Evolutionary conservation across 2,113 vertebrate species (phyloP), one percentile per base, ranked within the genome.

Genomic region (Uropsilus gracilis): DNA sequence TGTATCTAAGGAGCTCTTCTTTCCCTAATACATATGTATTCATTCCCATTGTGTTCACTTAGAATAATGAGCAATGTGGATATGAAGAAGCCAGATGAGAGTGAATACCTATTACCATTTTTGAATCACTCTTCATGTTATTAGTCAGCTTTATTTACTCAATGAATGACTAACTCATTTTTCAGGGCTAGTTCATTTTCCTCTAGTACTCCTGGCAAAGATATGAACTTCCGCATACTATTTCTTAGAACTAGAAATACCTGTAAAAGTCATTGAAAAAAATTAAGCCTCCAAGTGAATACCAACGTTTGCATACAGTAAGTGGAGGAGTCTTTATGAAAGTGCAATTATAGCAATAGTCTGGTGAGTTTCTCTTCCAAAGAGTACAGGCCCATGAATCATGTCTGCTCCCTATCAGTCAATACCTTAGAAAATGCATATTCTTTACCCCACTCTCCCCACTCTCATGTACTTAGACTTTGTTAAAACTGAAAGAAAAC

Each of bases 11-110:
- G 95, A 76, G 20, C 20, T 72, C 59, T 95, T 66, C 75, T 94
- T 94, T 91, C 26, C 61, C 91, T 97, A 91, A 97, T 97, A 94
- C 95, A 97, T 97, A 95, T 97, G 94, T 94, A 97, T 97, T 93
- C 93, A 95, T 96, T 96, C 83, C 95, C 95, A 97, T 94, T 97
- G 97, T 95, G 86, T 57, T 96, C 95, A 96, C 93, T 96, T 94
- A 89, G 75, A 96, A 83, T 53, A 76, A 89, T 42, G 71, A 97
- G 30, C 46, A 86, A 57, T 59, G 71, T 53, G 75, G 84, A 34
- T 14, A 96, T 22, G 46, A 75, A 48, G 37, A 86, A 48, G 34
- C 91, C 89, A 71, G 76, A 89, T 73, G 94, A 83, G 69, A 9
- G 61, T 80, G 86, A 89, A 55, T 78, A 8, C 61, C 71, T 80